Base-by-base conservation (phyloP, 2,113 vertebrate species). In the Thymallus thymallus region DNA sequence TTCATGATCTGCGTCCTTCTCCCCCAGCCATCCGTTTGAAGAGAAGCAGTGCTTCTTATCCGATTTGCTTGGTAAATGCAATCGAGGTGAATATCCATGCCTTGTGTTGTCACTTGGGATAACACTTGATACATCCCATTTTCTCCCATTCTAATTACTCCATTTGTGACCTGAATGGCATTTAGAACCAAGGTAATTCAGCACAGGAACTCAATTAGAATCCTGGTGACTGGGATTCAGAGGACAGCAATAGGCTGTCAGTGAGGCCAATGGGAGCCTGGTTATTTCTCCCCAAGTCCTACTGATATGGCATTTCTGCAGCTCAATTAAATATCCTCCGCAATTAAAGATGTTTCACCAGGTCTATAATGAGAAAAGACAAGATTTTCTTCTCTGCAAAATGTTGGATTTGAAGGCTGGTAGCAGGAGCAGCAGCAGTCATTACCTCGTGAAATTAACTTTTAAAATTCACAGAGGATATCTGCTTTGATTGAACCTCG, bases 121-220 rank as follows among this genome's bases (percentile, higher is more conserved):
- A 86, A 90, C 92, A 93, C 94, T 95, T 91, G 90, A 92, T 93
- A 91, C 88, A 93, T 93, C 93, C 94, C 92, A 94, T 94, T 96
- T 95, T 92, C 90, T 90, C 14, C 92, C 91, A 80, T 87, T 91
- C 92, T 95, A 94, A 96, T 96, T 95, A 96, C 95, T 96, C 94
- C 94, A 92, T 95, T 95, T 95, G 94, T 95, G 94, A 95, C 94
- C 95, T 91, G 94, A 93, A 93, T 94, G 92, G 92, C 94, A 94
- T 95, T 96, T 95, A 95, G 94, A 92, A 92, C 46, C 90, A 86
- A 94, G 94, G 91, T 96, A 95, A 96, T 96, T 95, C 95, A 94
- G 93, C 92, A 94, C 94, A 92, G 92, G 93, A 95, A 96, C 95
- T 95, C 95, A 94, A 95, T 97, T 95, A 95, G 92, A 94, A 94